Conservation (phyloP, 2,113 vertebrate genomes). For the Motacilla alba region DNA sequence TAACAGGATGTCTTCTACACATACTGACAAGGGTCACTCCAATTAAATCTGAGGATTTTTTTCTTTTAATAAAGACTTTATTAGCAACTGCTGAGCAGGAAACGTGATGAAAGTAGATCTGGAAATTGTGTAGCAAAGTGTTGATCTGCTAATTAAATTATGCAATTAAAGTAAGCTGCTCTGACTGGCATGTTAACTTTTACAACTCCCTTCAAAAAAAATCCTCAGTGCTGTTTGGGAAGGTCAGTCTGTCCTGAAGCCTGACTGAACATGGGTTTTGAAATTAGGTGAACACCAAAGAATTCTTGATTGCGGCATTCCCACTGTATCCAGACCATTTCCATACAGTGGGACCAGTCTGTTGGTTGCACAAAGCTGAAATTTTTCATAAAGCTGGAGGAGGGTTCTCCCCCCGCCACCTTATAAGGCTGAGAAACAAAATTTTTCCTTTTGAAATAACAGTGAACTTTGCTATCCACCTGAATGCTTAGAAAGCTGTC, state of each 20-base stretch:
- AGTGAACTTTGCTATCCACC: neutral
- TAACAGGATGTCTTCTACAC: neutral
- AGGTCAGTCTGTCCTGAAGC: neutral
- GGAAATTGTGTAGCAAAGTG: neutral
- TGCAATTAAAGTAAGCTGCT: slow-evolving; percentile 6
- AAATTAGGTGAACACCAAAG: neutral
- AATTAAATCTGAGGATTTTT: slow-evolving; percentile 15
- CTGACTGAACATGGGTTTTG: neutral
- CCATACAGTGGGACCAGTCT: neutral
- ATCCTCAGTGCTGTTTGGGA: neutral
- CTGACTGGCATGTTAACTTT: neutral
- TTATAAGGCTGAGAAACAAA: neutral
- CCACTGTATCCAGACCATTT: accelerated
- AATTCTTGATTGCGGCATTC: neutral
- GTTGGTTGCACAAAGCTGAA: neutral
- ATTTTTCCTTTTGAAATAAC: neutral
- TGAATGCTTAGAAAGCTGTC: neutral
- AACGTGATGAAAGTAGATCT: neutral
- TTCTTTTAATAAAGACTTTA: slow-evolving; percentile 29
- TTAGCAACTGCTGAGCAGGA: neutral
- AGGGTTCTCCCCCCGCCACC: accelerated
- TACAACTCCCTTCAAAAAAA: neutral
- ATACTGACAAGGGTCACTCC: slow-evolving; percentile 13
- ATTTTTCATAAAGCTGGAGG: neutral
- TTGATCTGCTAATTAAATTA: slow-evolving; percentile 45